Evolutionary conservation across 2,888 invertebrate genomes (phyloP), one percentile per base, ranked within the genome.

Genomic region (Corythucha ciliata): DNA sequence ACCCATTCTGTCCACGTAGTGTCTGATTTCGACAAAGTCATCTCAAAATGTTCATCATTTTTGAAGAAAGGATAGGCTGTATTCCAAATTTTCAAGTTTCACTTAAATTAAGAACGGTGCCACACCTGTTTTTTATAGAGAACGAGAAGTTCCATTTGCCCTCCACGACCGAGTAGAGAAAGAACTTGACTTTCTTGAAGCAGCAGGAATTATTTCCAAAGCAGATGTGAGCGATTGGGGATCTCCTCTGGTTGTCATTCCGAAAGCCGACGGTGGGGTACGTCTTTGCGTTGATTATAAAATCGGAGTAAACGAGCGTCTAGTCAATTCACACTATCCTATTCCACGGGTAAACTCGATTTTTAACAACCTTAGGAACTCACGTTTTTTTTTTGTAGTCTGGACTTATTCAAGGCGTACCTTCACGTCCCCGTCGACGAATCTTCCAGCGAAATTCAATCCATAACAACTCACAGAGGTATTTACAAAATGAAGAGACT

Each of bases 281-380:
- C 4, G 37, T 3, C 37, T 37, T 3, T 37, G 37, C 12, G 37
- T 37, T 4, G 37, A 37, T 37, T 37, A 37, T n/a, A n/a, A n/a
- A 12, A 21, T 18, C 32, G 40, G 42, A 6, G 44, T 42, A 10
- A 42, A 42, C 29, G 44, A 42, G 10, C 26, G 44, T 6, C 27
- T 42, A 2, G 44, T 42, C 18, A 8, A 16, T 29, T 54, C 14
- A 16, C 53, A 14, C 57, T 53, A 29, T 55, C 42, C 39, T 54
- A 62, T 52, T 61, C 60, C 37, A 61, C 61, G 52, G 33, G 46
- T 33, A 57, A 32, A 42, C 24, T 54, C 59, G 14, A 45, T 57
- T 10, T 45, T 59, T 10, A 37, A 36, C 33, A 44, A 45, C 24
- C 40, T 59, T 25, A 37, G 48, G 18, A 48, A 51, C 25, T 52